Base-by-base conservation (phyloP, 2,113 vertebrate genomes). In the Crotophaga sulcirostris region DNA sequence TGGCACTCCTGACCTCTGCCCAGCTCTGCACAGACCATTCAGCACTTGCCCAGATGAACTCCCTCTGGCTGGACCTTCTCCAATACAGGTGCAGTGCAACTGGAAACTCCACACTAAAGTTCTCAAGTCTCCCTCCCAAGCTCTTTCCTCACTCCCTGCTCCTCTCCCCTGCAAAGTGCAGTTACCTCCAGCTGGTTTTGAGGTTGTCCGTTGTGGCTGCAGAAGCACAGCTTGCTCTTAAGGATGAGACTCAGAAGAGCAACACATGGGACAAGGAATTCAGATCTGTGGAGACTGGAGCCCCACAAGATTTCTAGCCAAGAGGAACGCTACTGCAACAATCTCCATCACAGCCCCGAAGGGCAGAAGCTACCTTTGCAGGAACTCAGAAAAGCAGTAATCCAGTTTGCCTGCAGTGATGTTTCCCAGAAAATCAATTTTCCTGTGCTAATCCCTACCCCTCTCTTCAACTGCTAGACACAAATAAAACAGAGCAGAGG, bases 381-480 rank as follows among this genome's bases (percentile, higher is more conserved):
- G 60, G 49, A 88, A 78, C 68, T 81, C 88, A 78, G 88, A 81
- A 72, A 90, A 86, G 56, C 83, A 75, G 42, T 75, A 93, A 88
- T 90, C 68, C 44, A 33, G 55, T 84, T 84, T 49, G 60, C 64
- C 68, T 56, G 79, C 36, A 72, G 64, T 34, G 45, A 72, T 78
- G 73, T 45, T 87, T 77, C 73, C 93, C 74, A 82, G 83, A 77
- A 95, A 96, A 94, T 86, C 77, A 74, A 87, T 90, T 94, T 96
- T 87, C 52, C 82, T 59, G 16, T 25, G 55, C 77, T 95, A 92
- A 95, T 78, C 84, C 69, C 92, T 64, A 88, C 6, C 29, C 40
- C 13, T 87, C 56, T 92, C 76, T 90, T 79, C 69, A 93, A 94
- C 90, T 10, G 68, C 85, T 45, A 78, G 64, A 89, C 62, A 64